Conservation (phyloP, 2,888 invertebrate genomes). For the Apomyelois bistriatella region DNA sequence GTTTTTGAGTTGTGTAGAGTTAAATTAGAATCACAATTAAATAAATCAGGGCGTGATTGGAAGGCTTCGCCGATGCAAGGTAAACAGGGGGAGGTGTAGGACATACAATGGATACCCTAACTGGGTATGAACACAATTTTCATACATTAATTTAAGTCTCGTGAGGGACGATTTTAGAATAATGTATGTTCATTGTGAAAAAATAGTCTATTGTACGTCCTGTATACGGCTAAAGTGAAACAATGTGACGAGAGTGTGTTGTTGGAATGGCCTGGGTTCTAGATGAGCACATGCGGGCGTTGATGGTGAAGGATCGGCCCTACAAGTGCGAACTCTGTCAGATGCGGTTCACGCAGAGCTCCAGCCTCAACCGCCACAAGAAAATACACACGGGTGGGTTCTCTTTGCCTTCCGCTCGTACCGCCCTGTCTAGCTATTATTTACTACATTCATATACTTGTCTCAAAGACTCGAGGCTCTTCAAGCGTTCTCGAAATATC, state of each 20-base stretch:
- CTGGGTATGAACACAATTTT: background rate
- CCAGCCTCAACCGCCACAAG: slow-evolving; percentile 86
- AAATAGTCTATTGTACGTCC: slow-evolving; percentile 50
- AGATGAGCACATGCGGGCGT: slow-evolving; percentile 78
- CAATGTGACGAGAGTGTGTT: slow-evolving; percentile 34
- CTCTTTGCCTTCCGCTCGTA: slow-evolving; percentile 34
- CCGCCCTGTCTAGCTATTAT: slow-evolving; percentile 42
- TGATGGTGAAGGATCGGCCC: slow-evolving; percentile 79
- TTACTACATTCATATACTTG: slow-evolving; percentile 29
- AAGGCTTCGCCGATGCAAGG: slow-evolving; percentile 63
- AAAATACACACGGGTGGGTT: slow-evolving; percentile 84
- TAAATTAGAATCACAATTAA: slow-evolving; percentile 33
- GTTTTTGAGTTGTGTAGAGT: slow-evolving; percentile 75
- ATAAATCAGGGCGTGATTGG: slow-evolving; percentile 71
- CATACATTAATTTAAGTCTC: background rate
- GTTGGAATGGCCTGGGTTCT: slow-evolving; percentile 67
- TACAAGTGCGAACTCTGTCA: slow-evolving; percentile 84
- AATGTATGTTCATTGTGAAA: background rate
- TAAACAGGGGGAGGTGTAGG: slow-evolving; percentile 76
- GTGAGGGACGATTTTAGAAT: background rate
- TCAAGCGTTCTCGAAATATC: slow-evolving; percentile 20
- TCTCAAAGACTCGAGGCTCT: slow-evolving; percentile 31
- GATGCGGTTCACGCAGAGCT: slow-evolving; percentile 86
- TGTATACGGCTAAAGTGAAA: slow-evolving; percentile 10
- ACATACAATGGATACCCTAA: slow-evolving; percentile 45